Evolutionary conservation across 2,888 invertebrate genomes (phyloP), one percentile per base, ranked within the genome.

Genomic region (Cordilura impudica): DNA sequence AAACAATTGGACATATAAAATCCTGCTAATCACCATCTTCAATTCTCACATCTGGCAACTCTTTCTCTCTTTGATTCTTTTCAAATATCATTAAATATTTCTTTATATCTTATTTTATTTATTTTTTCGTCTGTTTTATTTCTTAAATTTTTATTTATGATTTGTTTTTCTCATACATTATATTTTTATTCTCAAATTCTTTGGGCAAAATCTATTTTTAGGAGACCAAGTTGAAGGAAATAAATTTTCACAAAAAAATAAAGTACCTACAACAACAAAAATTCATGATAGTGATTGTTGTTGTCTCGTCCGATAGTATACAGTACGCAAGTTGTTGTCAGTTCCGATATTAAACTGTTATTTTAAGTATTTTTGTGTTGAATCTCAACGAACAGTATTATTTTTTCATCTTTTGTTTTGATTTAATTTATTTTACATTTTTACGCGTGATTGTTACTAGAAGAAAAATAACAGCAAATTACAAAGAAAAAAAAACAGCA

Each of bases 151-250:
- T 12, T 12, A 39, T 66, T 71, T 63, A 2, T 53, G 18, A 8
- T 58, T 75, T 75, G 58, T 23, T 39, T 63, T 60, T 65, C 12
- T 65, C 45, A 8, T 14, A 23, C 4, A 19, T 4, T 54, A 35
- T 31, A 53, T 49, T 74, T 67, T 72, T 56, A 35, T 67, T 45
- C 54, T 72, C 31, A 31, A 58, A 49, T 45, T 21, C 23, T 66
- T 67, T 76, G 14, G 71, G 39, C 49, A 66, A 58, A 70, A 67
- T 67, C 83, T 83, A 82, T 85, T 83, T 85, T 82, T 82, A 79
- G 82, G 84, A 83, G 86, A 84, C 85, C 87, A 86, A 86, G 86
- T 87, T 86, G 85, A 87, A 86, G 85, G 84, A 78, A 81, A 81
- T 79, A 14, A 29, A 43, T 56, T 56, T 26, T 4, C 23, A 35